A percentile compares a stretch with the other conserved stretches of the same genome.
Conservation (phyloP, 2,113 vertebrate species). For the Tursiops truncatus region DNA sequence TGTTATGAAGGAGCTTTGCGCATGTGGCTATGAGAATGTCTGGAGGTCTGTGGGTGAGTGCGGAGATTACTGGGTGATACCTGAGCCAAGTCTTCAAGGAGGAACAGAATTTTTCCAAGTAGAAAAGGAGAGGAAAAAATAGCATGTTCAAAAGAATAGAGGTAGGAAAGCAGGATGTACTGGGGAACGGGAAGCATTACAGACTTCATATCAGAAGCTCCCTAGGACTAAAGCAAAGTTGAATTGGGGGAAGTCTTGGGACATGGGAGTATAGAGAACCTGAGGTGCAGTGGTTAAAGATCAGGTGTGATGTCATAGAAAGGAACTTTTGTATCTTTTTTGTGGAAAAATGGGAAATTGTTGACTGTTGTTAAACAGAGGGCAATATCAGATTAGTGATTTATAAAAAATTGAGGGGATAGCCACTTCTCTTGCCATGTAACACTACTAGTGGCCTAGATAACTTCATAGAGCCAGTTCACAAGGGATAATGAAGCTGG, state of each 20-base stretch:
- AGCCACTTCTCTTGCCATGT: neutral
- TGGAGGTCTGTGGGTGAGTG: too few relatives aligned
- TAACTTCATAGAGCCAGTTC: conserved; percentile 32
- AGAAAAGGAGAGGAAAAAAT: neutral
- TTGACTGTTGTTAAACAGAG: neutral
- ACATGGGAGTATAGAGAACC: neutral
- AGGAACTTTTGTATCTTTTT: neutral
- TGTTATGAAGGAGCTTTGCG: neutral
- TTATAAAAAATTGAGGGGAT: neutral
- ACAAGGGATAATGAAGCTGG: neutral
- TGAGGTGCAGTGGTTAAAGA: neutral
- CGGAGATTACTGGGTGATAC: neutral
- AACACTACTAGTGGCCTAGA: neutral
- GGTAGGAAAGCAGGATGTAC: neutral
- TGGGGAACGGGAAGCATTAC: neutral
- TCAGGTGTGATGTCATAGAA: neutral
- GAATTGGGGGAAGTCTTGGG: neutral
- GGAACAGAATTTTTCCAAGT: neutral
- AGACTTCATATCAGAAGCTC: neutral
- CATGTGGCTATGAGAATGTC: neutral
- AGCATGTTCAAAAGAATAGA: neutral
- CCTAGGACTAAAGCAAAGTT: neutral
- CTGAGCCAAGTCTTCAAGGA: neutral
- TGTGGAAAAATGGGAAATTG: neutral
- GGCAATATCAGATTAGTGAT: neutral